Base-by-base conservation (phyloP, 2,888 invertebrate genomes). In the Geophilus truncorum region DNA sequence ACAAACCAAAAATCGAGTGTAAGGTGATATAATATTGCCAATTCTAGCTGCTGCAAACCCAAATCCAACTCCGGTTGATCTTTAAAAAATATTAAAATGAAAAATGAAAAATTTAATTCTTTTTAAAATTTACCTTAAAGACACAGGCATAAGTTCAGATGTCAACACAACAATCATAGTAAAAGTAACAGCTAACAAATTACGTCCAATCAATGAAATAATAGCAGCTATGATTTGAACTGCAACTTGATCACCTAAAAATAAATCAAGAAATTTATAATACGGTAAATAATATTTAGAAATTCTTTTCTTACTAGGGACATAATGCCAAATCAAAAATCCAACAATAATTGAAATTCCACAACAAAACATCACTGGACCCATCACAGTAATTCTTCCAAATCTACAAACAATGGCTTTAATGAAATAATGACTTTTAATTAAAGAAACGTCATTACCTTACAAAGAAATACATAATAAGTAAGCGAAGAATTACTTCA, bases 21-120 rank as follows among this genome's bases (percentile, higher is more conserved):
- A 32, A 32, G 79, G 79, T 30, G 79, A n/a, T 7, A 79, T 18
- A 18, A 79, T 36, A 18, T 62, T 79, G 15, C 79, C 79, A 28
- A 79, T 10, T 28, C 79, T 28, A 28, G 79, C 79, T 32, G 79
- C 79, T 1, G 79, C 36, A 32, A 79, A 79, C 15, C 79, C 79
- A n/a, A 79, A 34, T 30, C 79, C 79, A 25, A 79, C 36, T 15
- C 79, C 79, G 6, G 79, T 79, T n/a, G 79, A 79, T 30, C 79
- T 79, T n/a, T n/a, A n/a, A n/a, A 32, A 77, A 77, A 77, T 10
- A 21, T 6, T 3, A 21, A 75, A 32, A 0, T 75, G 4, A 36
- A 23, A 12, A 34, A 1, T 4, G 23, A 28, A 28, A 9, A 62
- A 57, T 0, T n/a, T 15, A 4, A 40, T 1, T 6, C 7, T 62